Evolutionary conservation across 1,140 invertebrate genomes (phyloP), one percentile per base, ranked within the genome.

Genomic region (Zaprionus ornatus): DNA sequence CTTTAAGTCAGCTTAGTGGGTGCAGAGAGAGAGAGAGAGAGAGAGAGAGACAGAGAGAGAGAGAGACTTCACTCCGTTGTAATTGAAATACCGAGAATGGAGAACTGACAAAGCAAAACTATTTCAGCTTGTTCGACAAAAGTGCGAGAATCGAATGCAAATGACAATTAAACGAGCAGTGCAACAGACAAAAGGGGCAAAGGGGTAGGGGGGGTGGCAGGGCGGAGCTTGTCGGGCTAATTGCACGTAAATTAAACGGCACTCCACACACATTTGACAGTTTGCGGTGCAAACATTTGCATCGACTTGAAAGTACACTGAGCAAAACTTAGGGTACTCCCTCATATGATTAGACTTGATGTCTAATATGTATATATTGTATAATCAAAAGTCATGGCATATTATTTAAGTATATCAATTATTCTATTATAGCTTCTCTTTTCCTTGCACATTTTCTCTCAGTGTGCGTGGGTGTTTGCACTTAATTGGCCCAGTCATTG

Each of bases 241-340:
- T 82, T 82, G 79, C 79, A 74, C 79, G 76, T 82, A 63, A 71
- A 71, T 71, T 71, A 56, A 71, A 71, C 57, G 62, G 50, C 68
- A 63, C 59, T 50, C 45, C 45, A 57, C 27, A 71, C 23, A 71
- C 60, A 63, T 82, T 81, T 81, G 79, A 81, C 79, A 81, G 79
- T 81, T 81, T 81, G 73, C 67, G 79, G 73, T 69, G 79, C 68
- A 65, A 81, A 77, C 79, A 80, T 77, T 81, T 81, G 74, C 79
- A 50, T 68, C 81, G 73, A 82, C 79, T 82, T 82, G 72, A 74
- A 37, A 40, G 45, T 54, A 29, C 59, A 68, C 65, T 48, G 55
- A 25, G 52, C 62, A 50, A 71, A 80, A 67, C 29, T 29, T 61
- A 32, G 9, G 9, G 5, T 32, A 0, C 9, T n/a, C n/a, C n/a